phyloP scores from a whole-genome alignment of 2,113 vertebrate genomes.

The Gorsachius goisagi region DNA sequence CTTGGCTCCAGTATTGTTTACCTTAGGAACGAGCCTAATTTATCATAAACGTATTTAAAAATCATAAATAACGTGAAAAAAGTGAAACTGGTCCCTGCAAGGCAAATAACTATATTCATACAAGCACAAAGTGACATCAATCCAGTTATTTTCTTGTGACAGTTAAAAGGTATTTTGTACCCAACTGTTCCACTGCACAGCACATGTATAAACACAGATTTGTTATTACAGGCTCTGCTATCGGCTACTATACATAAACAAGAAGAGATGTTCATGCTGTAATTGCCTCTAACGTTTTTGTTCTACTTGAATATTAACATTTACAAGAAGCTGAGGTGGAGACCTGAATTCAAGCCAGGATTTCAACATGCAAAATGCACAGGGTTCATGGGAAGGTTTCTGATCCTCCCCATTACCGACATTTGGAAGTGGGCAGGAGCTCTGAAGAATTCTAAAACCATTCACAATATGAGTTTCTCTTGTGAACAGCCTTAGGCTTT shows the following conservation, averaged over 20 bases:
- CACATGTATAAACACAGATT: conserved; percentile 35
- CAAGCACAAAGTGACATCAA: conserved; percentile 12
- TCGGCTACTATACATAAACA: conserved; percentile 58
- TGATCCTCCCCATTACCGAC: neutral
- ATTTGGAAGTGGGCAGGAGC: neutral
- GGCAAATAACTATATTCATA: conserved; percentile 11
- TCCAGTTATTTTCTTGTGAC: conserved; percentile 26
- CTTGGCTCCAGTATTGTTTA: conserved; percentile 45
- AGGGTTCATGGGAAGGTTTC: neutral
- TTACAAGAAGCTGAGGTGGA: conserved; percentile 27
- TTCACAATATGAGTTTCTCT: neutral
- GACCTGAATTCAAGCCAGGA: neutral
- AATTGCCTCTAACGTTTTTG: conserved; percentile 37
- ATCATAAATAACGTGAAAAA: conserved; percentile 31
- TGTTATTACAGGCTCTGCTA: conserved; percentile 48
- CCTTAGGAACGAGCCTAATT: conserved; percentile 59
- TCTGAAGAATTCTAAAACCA: neutral
- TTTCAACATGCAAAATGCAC: neutral
- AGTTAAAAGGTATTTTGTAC: conserved; percentile 5
- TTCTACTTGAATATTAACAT: conserved; percentile 43
- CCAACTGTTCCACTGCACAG: neutral
- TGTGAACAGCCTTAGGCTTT: neutral
- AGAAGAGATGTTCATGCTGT: conserved; percentile 47
- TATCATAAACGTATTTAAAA: conserved; percentile 58
- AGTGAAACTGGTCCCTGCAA: conserved; percentile 51